Conservation (phyloP, 2,113 vertebrate genomes). For the Pogonocichla stellata region DNA sequence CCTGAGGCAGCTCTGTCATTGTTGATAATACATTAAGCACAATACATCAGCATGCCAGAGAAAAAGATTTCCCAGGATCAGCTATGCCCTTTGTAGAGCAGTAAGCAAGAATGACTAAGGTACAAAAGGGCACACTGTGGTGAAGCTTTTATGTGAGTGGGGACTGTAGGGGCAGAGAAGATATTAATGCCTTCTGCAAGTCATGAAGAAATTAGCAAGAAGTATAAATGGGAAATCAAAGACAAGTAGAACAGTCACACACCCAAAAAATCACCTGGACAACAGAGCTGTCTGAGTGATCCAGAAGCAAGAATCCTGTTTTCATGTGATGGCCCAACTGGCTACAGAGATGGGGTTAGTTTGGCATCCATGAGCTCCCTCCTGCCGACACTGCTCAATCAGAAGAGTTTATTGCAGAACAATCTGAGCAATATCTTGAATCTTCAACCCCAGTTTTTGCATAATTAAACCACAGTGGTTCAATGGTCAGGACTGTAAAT, state of each 20-base stretch:
- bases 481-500: neutral
- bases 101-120: neutral
- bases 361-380: neutral
- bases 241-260: neutral
- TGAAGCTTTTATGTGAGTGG: neutral
- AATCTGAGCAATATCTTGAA: neutral
- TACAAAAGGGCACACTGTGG: neutral
- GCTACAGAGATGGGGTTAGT: neutral
- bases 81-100: slow-evolving; percentile 25
- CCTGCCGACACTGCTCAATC: neutral
- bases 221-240: neutral
- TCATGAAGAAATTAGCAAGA: neutral
- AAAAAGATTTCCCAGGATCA: neutral
- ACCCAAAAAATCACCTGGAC: neutral
- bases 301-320: neutral
- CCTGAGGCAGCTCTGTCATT: slow-evolving; percentile 31
- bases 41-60: slow-evolving; percentile 1
- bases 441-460: neutral
- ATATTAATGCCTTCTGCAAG: neutral
- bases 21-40: slow-evolving; percentile 20
- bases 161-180: neutral
- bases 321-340: neutral
- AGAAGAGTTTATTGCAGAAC: neutral
- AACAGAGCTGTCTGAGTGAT: neutral
- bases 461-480: neutral